These are phyloP conservation scores for Batillaria attramentaria DNA, from an alignment of 1,140 invertebrate species.

Conservation along the genomic window DNA sequence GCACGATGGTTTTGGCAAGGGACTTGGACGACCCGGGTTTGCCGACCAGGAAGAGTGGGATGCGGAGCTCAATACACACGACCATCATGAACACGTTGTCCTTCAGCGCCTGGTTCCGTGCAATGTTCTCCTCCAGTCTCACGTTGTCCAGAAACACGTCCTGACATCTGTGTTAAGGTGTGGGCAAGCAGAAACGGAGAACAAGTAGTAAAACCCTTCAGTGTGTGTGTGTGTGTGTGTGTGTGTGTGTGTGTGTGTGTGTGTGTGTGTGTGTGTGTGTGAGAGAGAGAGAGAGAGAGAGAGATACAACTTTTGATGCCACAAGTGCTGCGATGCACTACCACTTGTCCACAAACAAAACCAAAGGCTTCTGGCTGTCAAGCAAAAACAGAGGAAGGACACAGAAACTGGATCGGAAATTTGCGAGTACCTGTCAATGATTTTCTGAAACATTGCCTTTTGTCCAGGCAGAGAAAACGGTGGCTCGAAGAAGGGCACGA, in stretches of 20 bases:
- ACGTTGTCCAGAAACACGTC: slow-evolving; percentile 59
- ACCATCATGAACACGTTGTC: slow-evolving; percentile 69
- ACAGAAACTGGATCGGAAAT: no score
- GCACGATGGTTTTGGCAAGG: slow-evolving; percentile 62
- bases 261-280: no score
- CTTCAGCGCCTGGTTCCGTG: slow-evolving; percentile 62
- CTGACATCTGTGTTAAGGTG: slow-evolving; percentile 59
- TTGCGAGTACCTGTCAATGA: slow-evolving; percentile 24
- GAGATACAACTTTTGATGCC: no score
- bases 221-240: no score
- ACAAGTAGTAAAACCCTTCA: no score
- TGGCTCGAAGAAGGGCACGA: slow-evolving; percentile 40
- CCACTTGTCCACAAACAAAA: neutral
- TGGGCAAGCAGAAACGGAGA: no score
- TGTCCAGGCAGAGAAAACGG: slow-evolving; percentile 33
- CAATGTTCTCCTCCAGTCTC: slow-evolving; percentile 57
- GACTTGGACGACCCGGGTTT: slow-evolving; percentile 69
- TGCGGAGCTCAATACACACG: slow-evolving; percentile 60
- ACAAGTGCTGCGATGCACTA: no score
- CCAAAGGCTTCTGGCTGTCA: no score
- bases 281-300: no score
- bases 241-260: no score
- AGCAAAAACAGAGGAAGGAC: no score
- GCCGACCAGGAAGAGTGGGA: slow-evolving; percentile 65
- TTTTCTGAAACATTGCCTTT: neutral